A percentile compares a stretch with the other conserved stretches of the same genome.
These are phyloP conservation scores for Tragelaphus strepsiceros DNA, from an alignment of 2,113 vertebrate species.

Conservation along the genomic window DNA sequence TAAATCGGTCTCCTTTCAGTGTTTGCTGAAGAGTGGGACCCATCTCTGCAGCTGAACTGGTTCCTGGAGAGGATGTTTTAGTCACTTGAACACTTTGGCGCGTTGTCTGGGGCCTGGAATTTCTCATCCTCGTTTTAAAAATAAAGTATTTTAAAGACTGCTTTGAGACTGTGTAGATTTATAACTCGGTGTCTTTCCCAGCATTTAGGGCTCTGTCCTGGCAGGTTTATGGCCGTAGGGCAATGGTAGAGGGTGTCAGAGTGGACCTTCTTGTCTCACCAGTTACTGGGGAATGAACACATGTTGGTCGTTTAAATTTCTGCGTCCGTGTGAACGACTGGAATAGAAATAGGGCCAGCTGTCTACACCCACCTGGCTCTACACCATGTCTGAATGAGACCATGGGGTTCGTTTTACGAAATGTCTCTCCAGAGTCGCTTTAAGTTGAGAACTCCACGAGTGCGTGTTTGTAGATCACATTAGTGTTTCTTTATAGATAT, in stretches of 20 bases:
- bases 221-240: constrained; percentile 12
- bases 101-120: constrained; percentile 36
- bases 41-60: background rate
- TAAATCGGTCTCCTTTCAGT: background rate
- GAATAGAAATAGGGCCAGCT: background rate
- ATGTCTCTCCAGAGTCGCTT: constrained; percentile 3
- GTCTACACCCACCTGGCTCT: background rate
- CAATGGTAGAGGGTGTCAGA: background rate
- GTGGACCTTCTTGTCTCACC: constrained; percentile 9
- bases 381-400: background rate
- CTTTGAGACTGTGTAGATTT: constrained; percentile 10
- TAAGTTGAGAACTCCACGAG: background rate
- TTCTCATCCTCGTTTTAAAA: constrained; percentile 37
- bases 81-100: background rate
- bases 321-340: background rate
- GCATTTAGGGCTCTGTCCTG: background rate
- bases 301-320: background rate
- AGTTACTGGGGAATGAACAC: background rate
- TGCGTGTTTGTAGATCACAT: background rate
- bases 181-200: background rate
- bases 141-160: background rate
- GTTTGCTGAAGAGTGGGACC: background rate
- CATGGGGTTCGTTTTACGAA: background rate
- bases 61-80: constrained; percentile 51
- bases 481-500: constrained; percentile 34